Evolutionary conservation across 2,888 invertebrate species (phyloP).

Genomic region (Synanthedon tipuliformis): DNA sequence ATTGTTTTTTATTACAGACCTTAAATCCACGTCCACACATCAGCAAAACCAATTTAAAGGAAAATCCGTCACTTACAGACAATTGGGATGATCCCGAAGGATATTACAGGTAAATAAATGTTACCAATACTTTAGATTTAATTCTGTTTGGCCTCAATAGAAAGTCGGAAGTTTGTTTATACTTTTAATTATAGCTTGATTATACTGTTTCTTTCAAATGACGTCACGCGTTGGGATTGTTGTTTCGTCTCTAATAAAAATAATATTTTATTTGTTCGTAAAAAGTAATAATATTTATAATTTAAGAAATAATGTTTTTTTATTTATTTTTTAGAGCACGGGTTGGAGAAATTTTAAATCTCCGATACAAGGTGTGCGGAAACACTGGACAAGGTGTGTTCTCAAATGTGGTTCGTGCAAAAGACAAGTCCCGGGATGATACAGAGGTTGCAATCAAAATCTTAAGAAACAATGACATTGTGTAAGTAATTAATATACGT

Average conservation of each 20-base stretch:
- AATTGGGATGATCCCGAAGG: constrained; percentile 99
- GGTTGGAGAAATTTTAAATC: constrained; percentile 93
- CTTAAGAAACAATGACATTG: constrained; percentile 98
- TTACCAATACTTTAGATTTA: no score
- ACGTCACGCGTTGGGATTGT: no score
- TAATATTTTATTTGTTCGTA: no score
- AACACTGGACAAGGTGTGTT: constrained; percentile 99
- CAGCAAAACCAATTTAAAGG: constrained; percentile 26
- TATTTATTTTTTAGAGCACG: constrained; percentile 74
- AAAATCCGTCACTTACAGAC: constrained; percentile 88
- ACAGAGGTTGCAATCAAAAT: constrained; percentile 98
- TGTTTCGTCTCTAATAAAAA: no score
- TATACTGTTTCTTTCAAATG: no score
- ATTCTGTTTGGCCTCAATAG: no score
- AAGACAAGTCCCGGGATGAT: constrained; percentile 88
- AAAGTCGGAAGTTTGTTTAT: no score
- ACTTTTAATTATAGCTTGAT: no score
- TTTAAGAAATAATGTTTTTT: no score
- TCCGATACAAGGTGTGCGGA: constrained; percentile 94
- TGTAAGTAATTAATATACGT: no score
- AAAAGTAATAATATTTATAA: no score
- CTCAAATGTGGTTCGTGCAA: constrained; percentile 94
- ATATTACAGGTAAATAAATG: constrained; percentile 80
- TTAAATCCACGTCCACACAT: constrained; percentile 9
- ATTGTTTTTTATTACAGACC: no score